phyloP scores from a whole-genome alignment of 1,140 invertebrate species.

The Scaptomyza graminum region DNA sequence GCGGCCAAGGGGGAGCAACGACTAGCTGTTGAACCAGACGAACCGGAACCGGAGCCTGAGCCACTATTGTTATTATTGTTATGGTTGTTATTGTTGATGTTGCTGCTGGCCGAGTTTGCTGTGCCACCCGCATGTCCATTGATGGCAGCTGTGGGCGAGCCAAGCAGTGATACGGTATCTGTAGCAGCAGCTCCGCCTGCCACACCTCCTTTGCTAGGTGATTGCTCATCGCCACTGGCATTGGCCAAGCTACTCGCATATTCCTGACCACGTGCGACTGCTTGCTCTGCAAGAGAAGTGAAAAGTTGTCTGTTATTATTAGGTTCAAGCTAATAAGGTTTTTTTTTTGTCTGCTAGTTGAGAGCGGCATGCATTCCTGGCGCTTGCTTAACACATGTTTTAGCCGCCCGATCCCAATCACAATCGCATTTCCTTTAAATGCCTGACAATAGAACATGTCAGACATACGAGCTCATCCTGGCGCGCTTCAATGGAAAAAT shows the following conservation, averaged over 20 bases:
- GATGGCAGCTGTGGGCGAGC: slow-evolving; percentile 10
- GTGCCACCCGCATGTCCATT: slow-evolving; percentile 5
- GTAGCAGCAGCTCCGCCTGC: slow-evolving; percentile 9
- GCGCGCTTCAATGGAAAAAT: slow-evolving; percentile 8
- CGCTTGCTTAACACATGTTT: slow-evolving; percentile 67
- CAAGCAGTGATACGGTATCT: background rate
- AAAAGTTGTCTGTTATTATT: too few relatives aligned
- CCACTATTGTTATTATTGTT: slow-evolving; percentile 6
- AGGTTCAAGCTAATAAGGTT: too few relatives aligned
- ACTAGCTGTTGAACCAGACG: slow-evolving; percentile 13
- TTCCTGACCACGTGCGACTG: slow-evolving; percentile 72
- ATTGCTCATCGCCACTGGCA: slow-evolving; percentile 74
- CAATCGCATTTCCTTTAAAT: slow-evolving; percentile 65
- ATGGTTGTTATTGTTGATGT: slow-evolving; percentile 12
- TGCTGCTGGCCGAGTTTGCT: slow-evolving; percentile 17
- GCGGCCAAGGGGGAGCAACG: slow-evolving; percentile 56
- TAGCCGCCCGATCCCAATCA: background rate
- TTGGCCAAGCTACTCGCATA: slow-evolving; percentile 71
- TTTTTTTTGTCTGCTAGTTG: too few relatives aligned
- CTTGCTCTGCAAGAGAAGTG: slow-evolving; percentile 65
- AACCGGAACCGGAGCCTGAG: slow-evolving; percentile 11
- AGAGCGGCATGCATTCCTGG: slow-evolving; percentile 47
- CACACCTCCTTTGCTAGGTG: slow-evolving; percentile 61
- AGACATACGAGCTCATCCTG: slow-evolving; percentile 56
- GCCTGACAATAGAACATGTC: slow-evolving; percentile 52